A percentile compares a stretch with the other conserved stretches of the same genome.
Conservation (phyloP, 2,888 invertebrate genomes). For the Harpagoxenus sublaevis region DNA sequence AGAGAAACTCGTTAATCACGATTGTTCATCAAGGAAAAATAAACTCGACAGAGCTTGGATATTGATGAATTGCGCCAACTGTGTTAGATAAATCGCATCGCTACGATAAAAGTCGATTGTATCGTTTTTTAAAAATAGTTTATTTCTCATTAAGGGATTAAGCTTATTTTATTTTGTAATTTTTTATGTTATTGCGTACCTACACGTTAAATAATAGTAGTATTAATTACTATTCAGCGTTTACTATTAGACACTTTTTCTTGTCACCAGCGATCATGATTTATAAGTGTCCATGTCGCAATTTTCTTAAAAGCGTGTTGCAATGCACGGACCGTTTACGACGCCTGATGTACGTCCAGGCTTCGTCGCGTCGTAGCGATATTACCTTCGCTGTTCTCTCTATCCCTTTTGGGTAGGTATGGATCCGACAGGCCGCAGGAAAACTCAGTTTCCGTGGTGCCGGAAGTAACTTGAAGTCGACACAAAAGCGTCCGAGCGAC, state of each 20-base stretch:
- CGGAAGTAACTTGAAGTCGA: constrained; percentile 55
- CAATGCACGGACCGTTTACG: constrained; percentile 13
- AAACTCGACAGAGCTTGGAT: background rate
- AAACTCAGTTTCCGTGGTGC: constrained; percentile 54
- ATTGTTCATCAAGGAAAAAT: background rate
- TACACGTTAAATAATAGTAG: background rate
- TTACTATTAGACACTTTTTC: background rate
- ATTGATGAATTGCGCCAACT: background rate
- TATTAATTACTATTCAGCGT: background rate
- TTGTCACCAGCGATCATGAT: background rate
- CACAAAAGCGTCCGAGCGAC: constrained; percentile 48
- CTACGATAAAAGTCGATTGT: background rate
- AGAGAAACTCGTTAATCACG: constrained; percentile 11
- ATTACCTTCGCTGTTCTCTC: constrained; percentile 38
- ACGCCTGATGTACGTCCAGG: constrained; percentile 27
- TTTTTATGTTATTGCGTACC: background rate
- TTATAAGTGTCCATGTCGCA: constrained; percentile 4
- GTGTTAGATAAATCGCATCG: background rate
- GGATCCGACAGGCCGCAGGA: constrained; percentile 46
- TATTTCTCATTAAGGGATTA: background rate
- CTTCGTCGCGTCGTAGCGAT: constrained; percentile 37
- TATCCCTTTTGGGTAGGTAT: constrained; percentile 30
- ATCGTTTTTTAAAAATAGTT: background rate
- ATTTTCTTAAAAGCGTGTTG: constrained; percentile 32
- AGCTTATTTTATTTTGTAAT: background rate